These are phyloP conservation scores for Leptinotarsa peninsularis DNA, from an alignment of 2,888 invertebrate genomes.

Conservation along the genomic window DNA sequence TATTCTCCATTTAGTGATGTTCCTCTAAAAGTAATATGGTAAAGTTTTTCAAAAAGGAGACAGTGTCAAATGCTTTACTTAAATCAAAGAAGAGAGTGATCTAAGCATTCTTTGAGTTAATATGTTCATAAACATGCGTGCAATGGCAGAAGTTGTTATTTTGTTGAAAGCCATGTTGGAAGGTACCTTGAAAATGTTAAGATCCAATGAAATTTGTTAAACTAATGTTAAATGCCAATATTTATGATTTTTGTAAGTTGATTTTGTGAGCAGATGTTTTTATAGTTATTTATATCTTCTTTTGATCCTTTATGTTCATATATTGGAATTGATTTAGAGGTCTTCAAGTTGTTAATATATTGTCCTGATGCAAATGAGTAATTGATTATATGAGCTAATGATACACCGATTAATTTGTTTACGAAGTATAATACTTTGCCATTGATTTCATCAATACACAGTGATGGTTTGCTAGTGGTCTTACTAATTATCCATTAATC, in stretches of 20 bases:
- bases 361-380: constrained; percentile 20
- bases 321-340: constrained; percentile 19
- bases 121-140: not conserved
- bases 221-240: constrained; percentile 16
- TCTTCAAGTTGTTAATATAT: not conserved
- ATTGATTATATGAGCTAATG: not conserved
- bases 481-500: constrained; percentile 18
- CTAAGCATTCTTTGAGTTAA: too few species aligned
- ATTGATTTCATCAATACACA: not conserved
- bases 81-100: too few species aligned
- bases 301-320: not conserved
- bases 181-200: constrained; percentile 8
- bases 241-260: constrained; percentile 17
- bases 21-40: not conserved
- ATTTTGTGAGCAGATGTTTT: too few species aligned
- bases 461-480: constrained; percentile 20
- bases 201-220: constrained; percentile 19
- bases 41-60: too few species aligned
- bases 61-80: too few species aligned
- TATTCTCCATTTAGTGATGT: not conserved
- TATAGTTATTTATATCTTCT: not conserved
- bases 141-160: constrained; percentile 18
- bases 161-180: constrained; percentile 22
- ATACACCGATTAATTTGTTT: not conserved
- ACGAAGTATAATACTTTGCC: constrained; percentile 3